These are phyloP conservation scores for Uropsilus gracilis DNA, from an alignment of 2,113 vertebrate species.

Conservation along the genomic window DNA sequence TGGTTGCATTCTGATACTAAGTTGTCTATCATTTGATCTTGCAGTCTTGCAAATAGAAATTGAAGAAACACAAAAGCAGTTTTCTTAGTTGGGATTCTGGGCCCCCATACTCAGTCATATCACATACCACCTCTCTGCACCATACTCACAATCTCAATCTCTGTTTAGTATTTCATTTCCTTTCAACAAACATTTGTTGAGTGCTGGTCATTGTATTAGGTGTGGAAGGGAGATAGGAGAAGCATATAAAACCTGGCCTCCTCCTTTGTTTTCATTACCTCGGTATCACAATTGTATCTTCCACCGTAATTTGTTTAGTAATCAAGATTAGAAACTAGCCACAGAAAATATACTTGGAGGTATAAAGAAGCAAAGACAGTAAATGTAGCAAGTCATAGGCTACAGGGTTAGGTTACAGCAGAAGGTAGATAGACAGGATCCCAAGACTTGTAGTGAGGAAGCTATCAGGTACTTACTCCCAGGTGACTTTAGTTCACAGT, in stretches of 20 bases:
- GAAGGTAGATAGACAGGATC: not conserved
- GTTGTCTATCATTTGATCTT: slow-evolving; percentile 28
- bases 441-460: not conserved
- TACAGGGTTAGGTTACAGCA: not conserved
- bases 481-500: not conserved
- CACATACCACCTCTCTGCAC: not conserved
- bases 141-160: not conserved
- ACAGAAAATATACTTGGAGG: not conserved
- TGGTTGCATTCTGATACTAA: not conserved
- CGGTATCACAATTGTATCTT: not conserved
- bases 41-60: slow-evolving; percentile 13
- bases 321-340: slow-evolving; percentile 37
- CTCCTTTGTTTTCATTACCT: slow-evolving; percentile 17
- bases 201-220: slow-evolving; percentile 3
- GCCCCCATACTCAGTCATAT: not conserved
- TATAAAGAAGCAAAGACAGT: not conserved
- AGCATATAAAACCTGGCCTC: not conserved
- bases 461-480: not conserved
- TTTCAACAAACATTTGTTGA: slow-evolving; percentile 30
- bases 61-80: slow-evolving; percentile 37
- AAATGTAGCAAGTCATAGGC: not conserved
- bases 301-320: slow-evolving; percentile 30
- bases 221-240: not conserved
- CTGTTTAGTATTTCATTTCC: slow-evolving; percentile 59
- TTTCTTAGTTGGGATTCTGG: slow-evolving; percentile 21